phyloP scores from a whole-genome alignment of 1,140 invertebrate genomes.

The Frieseomelitta varia region DNA sequence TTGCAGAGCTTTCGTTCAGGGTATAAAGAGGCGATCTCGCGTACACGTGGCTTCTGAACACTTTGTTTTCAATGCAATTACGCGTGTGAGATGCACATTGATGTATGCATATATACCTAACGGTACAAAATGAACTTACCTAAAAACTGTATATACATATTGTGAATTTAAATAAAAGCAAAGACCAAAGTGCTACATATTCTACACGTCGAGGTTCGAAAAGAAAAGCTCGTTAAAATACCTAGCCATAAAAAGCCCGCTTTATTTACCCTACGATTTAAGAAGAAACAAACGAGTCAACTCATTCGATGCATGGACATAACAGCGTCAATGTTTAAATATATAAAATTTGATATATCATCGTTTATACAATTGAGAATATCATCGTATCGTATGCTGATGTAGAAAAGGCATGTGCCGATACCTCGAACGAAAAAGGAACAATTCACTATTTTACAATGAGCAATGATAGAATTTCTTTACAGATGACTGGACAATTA shows the following conservation, averaged over 20 bases:
- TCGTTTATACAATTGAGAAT: conserved; percentile 14
- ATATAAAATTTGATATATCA: conserved; percentile 13
- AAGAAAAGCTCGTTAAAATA: conserved; percentile 6
- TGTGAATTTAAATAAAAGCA: background rate
- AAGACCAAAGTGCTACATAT: background rate
- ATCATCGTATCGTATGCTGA: background rate
- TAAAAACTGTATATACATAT: conserved; percentile 32
- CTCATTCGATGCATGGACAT: background rate
- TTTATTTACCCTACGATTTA: background rate
- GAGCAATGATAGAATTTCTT: background rate
- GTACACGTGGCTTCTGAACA: conserved; percentile 49
- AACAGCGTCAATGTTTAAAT: background rate
- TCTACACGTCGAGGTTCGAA: background rate
- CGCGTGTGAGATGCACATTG: background rate
- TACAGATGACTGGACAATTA: background rate
- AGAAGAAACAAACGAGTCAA: background rate
- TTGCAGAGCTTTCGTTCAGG: conserved; percentile 64
- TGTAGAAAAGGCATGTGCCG: background rate
- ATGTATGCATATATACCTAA: background rate
- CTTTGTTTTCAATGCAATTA: conserved; percentile 43
- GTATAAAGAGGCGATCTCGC: conserved; percentile 59
- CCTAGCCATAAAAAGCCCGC: background rate
- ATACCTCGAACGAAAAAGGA: background rate
- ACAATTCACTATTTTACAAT: background rate
- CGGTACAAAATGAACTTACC: conserved; percentile 6